A percentile compares a stretch with the other conserved stretches of the same genome.
Conservation (phyloP, 2,113 vertebrate genomes). For the Anhinga rufa region DNA sequence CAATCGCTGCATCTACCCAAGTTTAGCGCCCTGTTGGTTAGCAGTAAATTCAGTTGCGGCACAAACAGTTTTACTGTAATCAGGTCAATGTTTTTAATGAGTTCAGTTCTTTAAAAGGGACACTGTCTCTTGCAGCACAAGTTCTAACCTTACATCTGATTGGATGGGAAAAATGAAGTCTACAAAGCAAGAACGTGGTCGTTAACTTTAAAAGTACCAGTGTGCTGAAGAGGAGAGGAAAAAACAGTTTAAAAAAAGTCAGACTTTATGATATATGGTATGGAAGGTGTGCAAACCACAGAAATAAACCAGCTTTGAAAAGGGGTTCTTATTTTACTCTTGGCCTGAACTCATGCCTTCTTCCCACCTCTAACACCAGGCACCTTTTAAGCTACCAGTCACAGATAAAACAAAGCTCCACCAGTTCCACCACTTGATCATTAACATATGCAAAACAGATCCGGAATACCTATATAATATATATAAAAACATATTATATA, state of each 20-base stretch:
- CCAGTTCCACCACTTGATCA: slow-evolving; percentile 53
- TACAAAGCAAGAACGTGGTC: slow-evolving; percentile 11
- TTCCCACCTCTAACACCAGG: slow-evolving; percentile 54
- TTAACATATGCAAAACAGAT: slow-evolving; percentile 65
- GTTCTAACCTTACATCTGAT: slow-evolving; percentile 46
- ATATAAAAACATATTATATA: slow-evolving; percentile 68
- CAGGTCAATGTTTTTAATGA: slow-evolving; percentile 60
- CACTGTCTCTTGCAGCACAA: slow-evolving; percentile 51
- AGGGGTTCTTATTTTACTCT: slow-evolving; percentile 51
- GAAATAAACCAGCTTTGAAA: slow-evolving; percentile 53
- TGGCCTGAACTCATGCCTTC: slow-evolving; percentile 43
- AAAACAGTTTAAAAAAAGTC: neutral
- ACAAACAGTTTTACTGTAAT: slow-evolving; percentile 54
- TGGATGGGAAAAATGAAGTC: slow-evolving; percentile 49
- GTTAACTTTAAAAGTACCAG: slow-evolving; percentile 47
- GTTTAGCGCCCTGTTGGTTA: slow-evolving; percentile 18
- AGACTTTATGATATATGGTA: slow-evolving; percentile 26
- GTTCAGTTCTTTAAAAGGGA: slow-evolving; percentile 56
- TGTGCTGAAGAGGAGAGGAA: neutral
- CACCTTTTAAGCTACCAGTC: slow-evolving; percentile 56
- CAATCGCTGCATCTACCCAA: neutral
- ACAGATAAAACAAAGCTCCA: slow-evolving; percentile 58
- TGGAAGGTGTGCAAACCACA: slow-evolving; percentile 61
- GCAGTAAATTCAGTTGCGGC: slow-evolving; percentile 40
- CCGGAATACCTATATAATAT: slow-evolving; percentile 65